A percentile compares a stretch with the other conserved stretches of the same genome.
phyloP scores from a whole-genome alignment of 2,888 invertebrate species.

The Panopea generosa region DNA sequence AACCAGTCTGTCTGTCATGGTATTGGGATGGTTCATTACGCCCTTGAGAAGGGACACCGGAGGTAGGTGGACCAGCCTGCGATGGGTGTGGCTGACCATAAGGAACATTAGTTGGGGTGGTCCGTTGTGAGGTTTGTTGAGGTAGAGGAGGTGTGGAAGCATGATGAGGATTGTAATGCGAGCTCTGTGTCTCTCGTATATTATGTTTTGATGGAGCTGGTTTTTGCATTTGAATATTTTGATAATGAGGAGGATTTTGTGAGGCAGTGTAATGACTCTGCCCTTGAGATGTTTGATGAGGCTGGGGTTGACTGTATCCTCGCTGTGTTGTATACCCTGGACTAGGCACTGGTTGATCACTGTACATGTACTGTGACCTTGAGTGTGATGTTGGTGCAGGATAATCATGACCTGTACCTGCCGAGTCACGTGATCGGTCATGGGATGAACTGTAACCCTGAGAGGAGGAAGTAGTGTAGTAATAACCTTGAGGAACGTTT shows the following conservation, averaged over 20 bases:
- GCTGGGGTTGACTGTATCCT: conserved; percentile 17
- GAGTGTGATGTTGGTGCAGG: neutral
- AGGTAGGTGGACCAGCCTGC: conserved; percentile 16
- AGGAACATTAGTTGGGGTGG: conserved; percentile 23
- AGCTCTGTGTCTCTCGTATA: conserved; percentile 36
- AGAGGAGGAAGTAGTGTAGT: conserved; percentile 20
- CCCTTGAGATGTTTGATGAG: neutral
- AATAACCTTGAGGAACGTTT: conserved; percentile 31
- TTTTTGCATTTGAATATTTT: conserved; percentile 31
- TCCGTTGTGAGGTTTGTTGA: conserved; percentile 29
- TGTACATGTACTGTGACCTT: conserved; percentile 14
- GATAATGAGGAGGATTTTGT: conserved; percentile 21
- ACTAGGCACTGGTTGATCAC: conserved; percentile 11
- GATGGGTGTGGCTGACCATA: conserved; percentile 31
- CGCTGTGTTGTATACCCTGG: conserved; percentile 14
- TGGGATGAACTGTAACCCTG: conserved; percentile 7
- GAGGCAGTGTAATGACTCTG: too few species aligned
- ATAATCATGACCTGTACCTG: neutral
- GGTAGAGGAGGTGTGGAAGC: conserved; percentile 16
- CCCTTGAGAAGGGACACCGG: neutral
- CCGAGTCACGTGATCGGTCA: too few species aligned
- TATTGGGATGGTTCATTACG: neutral
- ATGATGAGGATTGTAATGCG: conserved; percentile 9
- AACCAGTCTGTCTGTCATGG: neutral
- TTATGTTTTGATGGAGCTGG: conserved; percentile 30